A percentile compares a stretch with the other conserved stretches of the same genome.
Evolutionary conservation across 2,888 invertebrate species (phyloP).

Genomic region (Scaptomyza reducta): DNA sequence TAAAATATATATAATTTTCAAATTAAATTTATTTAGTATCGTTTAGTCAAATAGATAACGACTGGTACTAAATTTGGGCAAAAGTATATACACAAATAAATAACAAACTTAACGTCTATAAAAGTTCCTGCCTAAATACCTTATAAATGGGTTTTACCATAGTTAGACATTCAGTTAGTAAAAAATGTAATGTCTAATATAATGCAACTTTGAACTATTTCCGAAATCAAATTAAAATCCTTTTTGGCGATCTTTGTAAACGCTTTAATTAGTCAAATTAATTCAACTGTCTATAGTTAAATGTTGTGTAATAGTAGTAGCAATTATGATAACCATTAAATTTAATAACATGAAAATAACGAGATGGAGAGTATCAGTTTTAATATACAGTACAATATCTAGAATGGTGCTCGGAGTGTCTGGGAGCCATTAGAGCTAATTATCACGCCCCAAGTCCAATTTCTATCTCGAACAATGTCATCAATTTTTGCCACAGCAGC

Average conservation of each 20-base stretch:
- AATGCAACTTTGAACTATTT: neutral
- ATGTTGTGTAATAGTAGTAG: neutral
- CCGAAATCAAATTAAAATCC: neutral
- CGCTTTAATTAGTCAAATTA: no score
- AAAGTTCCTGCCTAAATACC: no score
- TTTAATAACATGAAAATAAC: conserved; percentile 1
- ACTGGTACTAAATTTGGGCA: no score
- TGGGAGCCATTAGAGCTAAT: conserved; percentile 26
- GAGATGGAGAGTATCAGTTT: neutral
- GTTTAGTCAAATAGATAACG: no score
- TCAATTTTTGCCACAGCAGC: conserved; percentile 28
- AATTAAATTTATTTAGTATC: no score
- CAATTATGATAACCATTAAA: conserved; percentile 8
- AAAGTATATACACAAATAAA: no score
- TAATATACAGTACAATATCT: neutral
- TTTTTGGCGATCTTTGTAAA: no score
- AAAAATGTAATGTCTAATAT: no score
- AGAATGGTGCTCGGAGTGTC: neutral
- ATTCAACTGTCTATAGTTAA: neutral
- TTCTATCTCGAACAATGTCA: conserved; percentile 33
- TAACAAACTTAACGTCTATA: no score
- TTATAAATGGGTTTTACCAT: no score
- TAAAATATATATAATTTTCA: no score
- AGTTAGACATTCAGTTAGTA: no score
- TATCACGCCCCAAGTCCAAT: conserved; percentile 37